Conservation (phyloP, 1,140 invertebrate species). For the Hirudo medicinalis region DNA sequence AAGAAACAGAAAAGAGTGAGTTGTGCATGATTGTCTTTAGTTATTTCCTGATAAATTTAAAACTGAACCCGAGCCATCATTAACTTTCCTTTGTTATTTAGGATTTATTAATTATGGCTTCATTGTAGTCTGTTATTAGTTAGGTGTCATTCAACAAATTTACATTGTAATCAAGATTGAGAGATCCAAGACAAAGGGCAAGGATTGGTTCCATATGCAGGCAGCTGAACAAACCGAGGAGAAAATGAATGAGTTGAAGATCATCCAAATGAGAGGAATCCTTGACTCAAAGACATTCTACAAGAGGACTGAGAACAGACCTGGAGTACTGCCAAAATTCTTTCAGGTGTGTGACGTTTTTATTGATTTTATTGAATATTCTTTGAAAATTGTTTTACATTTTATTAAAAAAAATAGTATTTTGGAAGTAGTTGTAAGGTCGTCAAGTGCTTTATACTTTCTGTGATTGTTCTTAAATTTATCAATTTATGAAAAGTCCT, state of each 20-base stretch:
- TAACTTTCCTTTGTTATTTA: no score
- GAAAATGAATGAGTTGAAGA: slow-evolving; percentile 65
- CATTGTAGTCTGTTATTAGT: no score
- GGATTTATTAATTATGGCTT: no score
- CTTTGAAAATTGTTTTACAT: slow-evolving; percentile 2
- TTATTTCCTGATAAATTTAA: no score
- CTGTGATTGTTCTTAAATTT: no score
- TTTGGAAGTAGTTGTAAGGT: no score
- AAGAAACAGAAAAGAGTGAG: slow-evolving; percentile 1
- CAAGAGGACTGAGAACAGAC: slow-evolving; percentile 73
- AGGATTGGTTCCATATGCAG: slow-evolving; percentile 71
- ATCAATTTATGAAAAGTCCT: no score
- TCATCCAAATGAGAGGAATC: slow-evolving; percentile 79
- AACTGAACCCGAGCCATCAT: no score
- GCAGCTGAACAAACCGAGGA: slow-evolving; percentile 77
- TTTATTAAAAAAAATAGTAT: neutral
- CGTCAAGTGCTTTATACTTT: no score
- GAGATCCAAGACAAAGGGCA: slow-evolving; percentile 63
- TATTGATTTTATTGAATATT: neutral
- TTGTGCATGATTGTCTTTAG: neutral
- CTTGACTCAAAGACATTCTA: slow-evolving; percentile 84
- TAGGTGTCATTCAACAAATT: no score
- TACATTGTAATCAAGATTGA: slow-evolving; percentile 32
- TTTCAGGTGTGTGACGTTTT: slow-evolving; percentile 55
- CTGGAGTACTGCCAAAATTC: slow-evolving; percentile 63